phyloP scores from a whole-genome alignment of 2,797 vertebrate genomes.

The Alcedo atthis region DNA sequence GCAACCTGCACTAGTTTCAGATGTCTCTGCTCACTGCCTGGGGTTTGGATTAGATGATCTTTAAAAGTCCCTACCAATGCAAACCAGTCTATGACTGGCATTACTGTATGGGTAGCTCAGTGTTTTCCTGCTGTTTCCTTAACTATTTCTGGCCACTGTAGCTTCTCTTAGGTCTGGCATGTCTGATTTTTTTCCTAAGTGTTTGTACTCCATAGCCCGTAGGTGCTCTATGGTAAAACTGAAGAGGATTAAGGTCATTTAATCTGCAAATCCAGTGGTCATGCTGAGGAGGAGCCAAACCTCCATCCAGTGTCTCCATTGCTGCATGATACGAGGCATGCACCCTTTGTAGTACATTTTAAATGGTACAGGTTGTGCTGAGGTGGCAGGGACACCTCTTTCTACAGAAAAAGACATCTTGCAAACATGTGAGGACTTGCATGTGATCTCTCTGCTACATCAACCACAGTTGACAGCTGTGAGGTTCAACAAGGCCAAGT shows the following conservation, averaged over 20 bases:
- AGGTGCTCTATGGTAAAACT: neutral
- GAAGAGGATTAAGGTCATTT: neutral
- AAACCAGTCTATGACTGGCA: neutral
- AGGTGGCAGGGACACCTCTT: neutral
- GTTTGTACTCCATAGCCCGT: neutral
- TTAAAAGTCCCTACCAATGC: neutral
- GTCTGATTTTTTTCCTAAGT: neutral
- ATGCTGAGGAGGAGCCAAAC: neutral
- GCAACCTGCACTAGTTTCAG: neutral
- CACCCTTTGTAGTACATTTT: neutral
- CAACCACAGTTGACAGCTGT: neutral
- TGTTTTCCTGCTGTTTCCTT: neutral
- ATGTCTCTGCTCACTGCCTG: neutral
- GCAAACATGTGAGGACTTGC: neutral
- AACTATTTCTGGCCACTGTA: neutral
- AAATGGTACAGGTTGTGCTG: neutral
- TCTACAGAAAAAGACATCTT: neutral
- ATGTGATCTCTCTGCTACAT: neutral
- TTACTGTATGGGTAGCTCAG: neutral
- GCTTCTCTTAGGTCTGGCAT: neutral
- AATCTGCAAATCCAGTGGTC: neutral
- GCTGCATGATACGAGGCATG: neutral
- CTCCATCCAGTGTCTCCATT: neutral
- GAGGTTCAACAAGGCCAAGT: too few species aligned
- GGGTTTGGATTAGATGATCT: neutral